Evolutionary conservation across 2,113 vertebrate genomes (phyloP).

Genomic region (Xiphias gladius): DNA sequence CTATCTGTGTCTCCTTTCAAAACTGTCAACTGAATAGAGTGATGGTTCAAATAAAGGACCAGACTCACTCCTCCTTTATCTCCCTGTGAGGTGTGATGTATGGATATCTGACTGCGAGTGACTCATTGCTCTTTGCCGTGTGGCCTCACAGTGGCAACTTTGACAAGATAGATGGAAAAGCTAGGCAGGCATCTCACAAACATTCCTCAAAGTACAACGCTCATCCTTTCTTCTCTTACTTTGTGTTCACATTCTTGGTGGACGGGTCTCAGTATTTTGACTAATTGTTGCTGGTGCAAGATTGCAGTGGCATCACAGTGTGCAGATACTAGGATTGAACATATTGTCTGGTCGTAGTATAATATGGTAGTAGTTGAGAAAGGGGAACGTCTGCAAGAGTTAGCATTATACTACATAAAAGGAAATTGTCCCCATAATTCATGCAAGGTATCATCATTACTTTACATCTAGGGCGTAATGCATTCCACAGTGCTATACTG

Average conservation of each 20-base stretch:
- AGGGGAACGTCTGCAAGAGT: too few species aligned
- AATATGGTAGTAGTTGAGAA: too few species aligned
- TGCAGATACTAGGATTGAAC: conserved; percentile 2
- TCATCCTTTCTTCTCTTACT: conserved; percentile 16
- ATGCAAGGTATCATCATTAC: too few species aligned
- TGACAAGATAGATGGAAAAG: conserved; percentile 51
- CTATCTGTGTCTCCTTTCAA: conserved; percentile 37
- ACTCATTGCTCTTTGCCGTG: conserved; percentile 36
- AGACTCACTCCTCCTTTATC: background rate
- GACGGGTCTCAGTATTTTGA: background rate
- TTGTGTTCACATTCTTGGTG: background rate
- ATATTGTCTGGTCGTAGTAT: background rate
- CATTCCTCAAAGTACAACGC: conserved; percentile 39
- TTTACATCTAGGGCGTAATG: too few species aligned
- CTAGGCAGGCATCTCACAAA: conserved; percentile 2
- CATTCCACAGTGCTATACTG: background rate
- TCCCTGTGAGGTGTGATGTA: conserved; percentile 42
- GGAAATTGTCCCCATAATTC: too few species aligned
- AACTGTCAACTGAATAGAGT: conserved; percentile 32
- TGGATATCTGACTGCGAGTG: conserved; percentile 45
- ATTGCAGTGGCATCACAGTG: background rate
- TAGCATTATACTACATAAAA: too few species aligned
- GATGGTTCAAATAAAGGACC: conserved; percentile 53
- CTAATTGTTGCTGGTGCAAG: background rate
- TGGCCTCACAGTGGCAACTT: background rate